A percentile compares a stretch with the other conserved stretches of the same genome.
These are phyloP conservation scores for Colostygia pectinataria DNA, from an alignment of 2,888 invertebrate genomes.

Conservation along the genomic window DNA sequence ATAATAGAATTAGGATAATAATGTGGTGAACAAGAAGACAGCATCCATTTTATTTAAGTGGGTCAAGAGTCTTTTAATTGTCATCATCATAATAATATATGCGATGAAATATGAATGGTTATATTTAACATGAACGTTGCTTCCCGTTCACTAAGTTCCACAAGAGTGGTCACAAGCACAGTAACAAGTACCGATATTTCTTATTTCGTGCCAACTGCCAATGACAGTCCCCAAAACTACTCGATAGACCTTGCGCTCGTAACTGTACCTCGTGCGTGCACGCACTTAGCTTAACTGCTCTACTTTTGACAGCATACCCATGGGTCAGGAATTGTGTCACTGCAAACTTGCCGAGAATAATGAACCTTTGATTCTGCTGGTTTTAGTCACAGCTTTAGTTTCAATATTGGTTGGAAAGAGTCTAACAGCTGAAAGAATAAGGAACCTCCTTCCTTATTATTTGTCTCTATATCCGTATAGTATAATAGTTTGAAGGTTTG, in stretches of 20 bases:
- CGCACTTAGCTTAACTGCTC: slow-evolving; percentile 39
- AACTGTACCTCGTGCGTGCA: slow-evolving; percentile 39
- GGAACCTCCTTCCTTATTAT: too few relatives aligned
- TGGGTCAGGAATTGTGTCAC: slow-evolving; percentile 15
- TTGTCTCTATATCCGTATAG: too few relatives aligned
- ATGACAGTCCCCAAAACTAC: slow-evolving; percentile 14
- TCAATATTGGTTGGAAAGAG: not conserved
- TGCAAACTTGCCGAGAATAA: not conserved
- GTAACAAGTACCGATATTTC: slow-evolving; percentile 21
- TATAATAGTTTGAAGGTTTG: too few relatives aligned
- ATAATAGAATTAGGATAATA: too few relatives aligned
- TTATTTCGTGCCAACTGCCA: slow-evolving; percentile 19
- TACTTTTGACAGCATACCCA: slow-evolving; percentile 37
- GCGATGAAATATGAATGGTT: too few relatives aligned
- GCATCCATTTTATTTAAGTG: too few relatives aligned
- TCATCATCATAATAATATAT: too few relatives aligned
- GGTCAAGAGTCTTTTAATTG: too few relatives aligned
- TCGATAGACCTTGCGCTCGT: slow-evolving; percentile 23
- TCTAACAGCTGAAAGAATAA: not conserved
- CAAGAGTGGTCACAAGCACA: too few relatives aligned
- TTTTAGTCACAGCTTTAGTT: not conserved
- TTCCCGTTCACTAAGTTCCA: too few relatives aligned
- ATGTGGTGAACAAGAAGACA: too few relatives aligned
- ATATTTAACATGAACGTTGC: too few relatives aligned
- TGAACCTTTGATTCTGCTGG: not conserved